Base-by-base conservation (phyloP, 1,140 invertebrate species). In the Lucilia cuprina region DNA sequence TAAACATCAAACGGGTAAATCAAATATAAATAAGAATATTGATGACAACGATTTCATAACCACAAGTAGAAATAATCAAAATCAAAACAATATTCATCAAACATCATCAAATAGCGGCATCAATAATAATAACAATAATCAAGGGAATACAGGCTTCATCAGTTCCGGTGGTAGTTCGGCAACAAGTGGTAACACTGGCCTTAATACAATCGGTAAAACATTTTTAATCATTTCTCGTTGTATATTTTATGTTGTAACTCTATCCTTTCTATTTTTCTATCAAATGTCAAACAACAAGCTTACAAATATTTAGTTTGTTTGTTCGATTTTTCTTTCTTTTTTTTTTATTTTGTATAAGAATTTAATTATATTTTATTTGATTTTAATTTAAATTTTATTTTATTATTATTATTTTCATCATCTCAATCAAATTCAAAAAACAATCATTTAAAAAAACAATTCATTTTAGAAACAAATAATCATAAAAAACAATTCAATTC, bases 201-300 rank as follows among this genome's bases (percentile, higher is more conserved):
- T 86, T 82, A 86, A 86, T 86, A 83, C 89, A 90, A 90, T 90
- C 88, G 89, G 89, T 90, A 90, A 90, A 86, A 90, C 84, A 85
- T 84, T 85, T 83, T 49, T 19, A 50, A 74, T 75, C 82, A 85
- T 82, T 41, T 55, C 50, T 12, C 34, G 17, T 34, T 83, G 1
- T 55, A 5, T 19, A 8, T 74, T 55, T 49, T 55, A 34, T 78
- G 25, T 30, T 30, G 25, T 78, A 35, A 10, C 19, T 35, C 75
- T 30, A 30, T 5, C 7, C 5, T 41, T 0, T 41, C 41, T 41
- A 2, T 41, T 5, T 41, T 0, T 41, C 41, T 12, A 5, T 25
- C 12, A 34, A 25, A 1, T 21, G 30, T 30, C 25, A 30, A 30
- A 2, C 25, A 3, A 30, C 25, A 25, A 14, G 9, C 10, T 8